phyloP scores from a whole-genome alignment of 2,888 invertebrate genomes.

The Sericinus montela region DNA sequence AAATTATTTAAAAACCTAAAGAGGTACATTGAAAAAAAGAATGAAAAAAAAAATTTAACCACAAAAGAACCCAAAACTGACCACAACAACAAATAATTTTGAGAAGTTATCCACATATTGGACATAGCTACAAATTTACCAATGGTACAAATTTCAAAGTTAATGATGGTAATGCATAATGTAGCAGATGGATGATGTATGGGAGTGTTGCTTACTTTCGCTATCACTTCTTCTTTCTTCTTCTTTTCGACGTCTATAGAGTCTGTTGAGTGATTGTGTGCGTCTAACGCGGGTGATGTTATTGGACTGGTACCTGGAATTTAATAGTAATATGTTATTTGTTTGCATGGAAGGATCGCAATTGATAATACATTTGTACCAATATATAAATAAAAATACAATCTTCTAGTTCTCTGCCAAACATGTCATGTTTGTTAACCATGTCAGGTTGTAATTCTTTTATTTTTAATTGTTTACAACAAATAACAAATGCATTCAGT shows the following conservation, averaged over 20 bases:
- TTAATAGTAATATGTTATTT: background rate
- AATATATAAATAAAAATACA: too few species aligned
- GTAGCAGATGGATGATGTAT: background rate
- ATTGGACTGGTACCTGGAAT: constrained; percentile 85
- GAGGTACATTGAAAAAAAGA: too few species aligned
- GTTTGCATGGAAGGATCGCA: too few species aligned
- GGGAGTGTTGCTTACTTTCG: constrained; percentile 58
- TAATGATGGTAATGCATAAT: constrained; percentile 36
- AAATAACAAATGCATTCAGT: too few species aligned
- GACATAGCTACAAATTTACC: constrained; percentile 19
- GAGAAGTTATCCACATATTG: constrained; percentile 52
- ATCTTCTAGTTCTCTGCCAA: too few species aligned
- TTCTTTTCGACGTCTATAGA: constrained; percentile 85
- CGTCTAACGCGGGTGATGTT: constrained; percentile 82
- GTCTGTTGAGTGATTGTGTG: constrained; percentile 90
- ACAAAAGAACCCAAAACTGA: constrained; percentile 51
- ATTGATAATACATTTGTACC: too few species aligned
- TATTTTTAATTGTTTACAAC: too few species aligned
- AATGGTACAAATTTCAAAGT: constrained; percentile 35
- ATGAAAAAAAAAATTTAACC: background rate
- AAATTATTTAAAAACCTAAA: too few species aligned
- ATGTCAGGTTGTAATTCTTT: too few species aligned
- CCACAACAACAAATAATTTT: constrained; percentile 39
- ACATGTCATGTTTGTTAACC: too few species aligned
- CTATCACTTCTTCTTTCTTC: constrained; percentile 81